Conservation (phyloP, 2,888 invertebrate genomes). For the Villa cingulata region DNA sequence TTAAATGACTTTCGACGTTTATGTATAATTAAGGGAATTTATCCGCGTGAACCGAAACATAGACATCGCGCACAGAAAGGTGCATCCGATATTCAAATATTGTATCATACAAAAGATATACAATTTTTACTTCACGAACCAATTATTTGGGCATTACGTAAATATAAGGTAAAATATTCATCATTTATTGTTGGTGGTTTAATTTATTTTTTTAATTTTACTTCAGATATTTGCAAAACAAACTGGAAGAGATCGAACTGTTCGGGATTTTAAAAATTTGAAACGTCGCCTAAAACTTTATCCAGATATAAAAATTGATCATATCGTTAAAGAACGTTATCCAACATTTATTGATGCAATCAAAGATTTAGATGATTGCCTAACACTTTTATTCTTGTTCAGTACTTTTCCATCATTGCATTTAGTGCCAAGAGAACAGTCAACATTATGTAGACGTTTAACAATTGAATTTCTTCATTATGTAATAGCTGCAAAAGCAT, state of each 20-base stretch:
- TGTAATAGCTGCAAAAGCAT: conserved; percentile 77
- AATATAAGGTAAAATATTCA: conserved; percentile 58
- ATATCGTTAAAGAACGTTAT: conserved; percentile 94
- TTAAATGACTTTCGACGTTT: conserved; percentile 89
- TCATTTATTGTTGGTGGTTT: not conserved
- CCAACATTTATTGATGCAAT: conserved; percentile 94
- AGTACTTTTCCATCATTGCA: conserved; percentile 84
- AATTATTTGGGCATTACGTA: conserved; percentile 85
- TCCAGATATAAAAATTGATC: conserved; percentile 81
- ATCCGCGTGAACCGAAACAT: conserved; percentile 92
- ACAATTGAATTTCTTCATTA: conserved; percentile 94
- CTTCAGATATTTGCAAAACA: conserved; percentile 61
- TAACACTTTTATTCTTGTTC: conserved; percentile 87
- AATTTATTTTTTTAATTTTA: not conserved
- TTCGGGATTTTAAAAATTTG: conserved; percentile 63
- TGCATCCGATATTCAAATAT: conserved; percentile 73
- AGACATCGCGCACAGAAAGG: conserved; percentile 91
- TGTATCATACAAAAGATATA: conserved; percentile 93
- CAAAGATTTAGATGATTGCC: conserved; percentile 89
- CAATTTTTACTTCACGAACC: conserved; percentile 92
- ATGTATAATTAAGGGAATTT: conserved; percentile 95
- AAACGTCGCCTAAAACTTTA: conserved; percentile 59
- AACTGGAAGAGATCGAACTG: conserved; percentile 65
- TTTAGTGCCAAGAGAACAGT: conserved; percentile 65
- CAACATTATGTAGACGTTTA: conserved; percentile 69